Conservation (phyloP, 2,797 vertebrate species). For the Alectoris magna region DNA sequence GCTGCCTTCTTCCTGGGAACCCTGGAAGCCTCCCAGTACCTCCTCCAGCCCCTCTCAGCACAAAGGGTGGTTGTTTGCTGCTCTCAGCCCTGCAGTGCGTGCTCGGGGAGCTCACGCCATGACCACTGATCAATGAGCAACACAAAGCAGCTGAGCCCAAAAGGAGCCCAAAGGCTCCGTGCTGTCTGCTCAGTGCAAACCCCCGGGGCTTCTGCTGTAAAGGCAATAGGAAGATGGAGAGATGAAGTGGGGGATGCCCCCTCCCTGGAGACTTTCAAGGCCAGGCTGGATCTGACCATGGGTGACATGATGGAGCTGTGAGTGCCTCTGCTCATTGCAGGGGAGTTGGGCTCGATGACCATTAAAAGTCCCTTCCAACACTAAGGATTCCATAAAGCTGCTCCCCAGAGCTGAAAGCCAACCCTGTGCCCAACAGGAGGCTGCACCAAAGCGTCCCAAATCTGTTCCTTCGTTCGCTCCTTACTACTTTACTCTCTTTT, state of each 20-base stretch:
- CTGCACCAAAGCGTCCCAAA: neutral
- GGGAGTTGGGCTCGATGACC: too few relatives aligned
- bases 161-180: neutral
- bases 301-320: too few relatives aligned
- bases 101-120: neutral
- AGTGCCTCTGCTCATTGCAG: too few relatives aligned
- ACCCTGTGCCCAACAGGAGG: neutral
- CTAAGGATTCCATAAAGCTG: neutral
- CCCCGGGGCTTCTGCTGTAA: neutral
- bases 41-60: neutral
- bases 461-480: neutral
- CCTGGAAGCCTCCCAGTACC: neutral
- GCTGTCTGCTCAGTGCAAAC: neutral
- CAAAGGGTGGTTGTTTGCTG: neutral
- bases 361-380: too few relatives aligned
- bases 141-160: neutral
- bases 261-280: too few relatives aligned
- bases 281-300: too few relatives aligned
- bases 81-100: neutral
- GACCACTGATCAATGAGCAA: neutral
- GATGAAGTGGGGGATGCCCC: too few relatives aligned
- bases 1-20: neutral
- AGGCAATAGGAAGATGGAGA: neutral
- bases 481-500: neutral
- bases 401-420: neutral